These are phyloP conservation scores for Dysmachus trigonus DNA, from an alignment of 2,888 invertebrate species.

Conservation along the genomic window DNA sequence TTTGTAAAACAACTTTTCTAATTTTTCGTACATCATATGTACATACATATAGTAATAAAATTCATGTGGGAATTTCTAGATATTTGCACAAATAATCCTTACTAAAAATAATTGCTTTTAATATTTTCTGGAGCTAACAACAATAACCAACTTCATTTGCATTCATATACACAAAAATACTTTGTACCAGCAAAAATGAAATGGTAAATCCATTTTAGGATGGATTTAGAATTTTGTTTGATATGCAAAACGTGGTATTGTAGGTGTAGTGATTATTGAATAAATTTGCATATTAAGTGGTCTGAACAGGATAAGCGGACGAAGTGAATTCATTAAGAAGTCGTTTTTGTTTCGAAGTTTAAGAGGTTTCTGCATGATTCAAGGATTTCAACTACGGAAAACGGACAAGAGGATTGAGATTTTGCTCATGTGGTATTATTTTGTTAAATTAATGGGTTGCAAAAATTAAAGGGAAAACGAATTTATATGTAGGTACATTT, in stretches of 20 bases:
- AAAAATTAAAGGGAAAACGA: neutral
- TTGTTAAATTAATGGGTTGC: neutral
- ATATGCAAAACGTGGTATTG: neutral
- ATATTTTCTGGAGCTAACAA: neutral
- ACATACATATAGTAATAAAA: neutral
- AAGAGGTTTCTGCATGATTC: neutral
- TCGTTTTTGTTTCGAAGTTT: neutral
- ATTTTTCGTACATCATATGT: no score
- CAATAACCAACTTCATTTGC: neutral
- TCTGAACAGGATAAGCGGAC: neutral
- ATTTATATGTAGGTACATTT: neutral
- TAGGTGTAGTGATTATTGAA: neutral
- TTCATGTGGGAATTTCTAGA: neutral
- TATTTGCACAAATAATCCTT: neutral
- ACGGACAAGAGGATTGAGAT: neutral
- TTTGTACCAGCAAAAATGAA: neutral
- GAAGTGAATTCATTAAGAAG: neutral
- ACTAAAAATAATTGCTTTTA: neutral
- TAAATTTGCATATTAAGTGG: neutral
- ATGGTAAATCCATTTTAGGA: neutral
- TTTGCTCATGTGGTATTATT: neutral
- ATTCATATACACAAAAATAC: neutral
- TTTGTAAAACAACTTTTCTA: no score
- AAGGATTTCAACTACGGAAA: neutral
- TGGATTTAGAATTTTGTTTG: neutral